phyloP scores from a whole-genome alignment of 2,888 invertebrate genomes.

The Melinopterus prodromus region DNA sequence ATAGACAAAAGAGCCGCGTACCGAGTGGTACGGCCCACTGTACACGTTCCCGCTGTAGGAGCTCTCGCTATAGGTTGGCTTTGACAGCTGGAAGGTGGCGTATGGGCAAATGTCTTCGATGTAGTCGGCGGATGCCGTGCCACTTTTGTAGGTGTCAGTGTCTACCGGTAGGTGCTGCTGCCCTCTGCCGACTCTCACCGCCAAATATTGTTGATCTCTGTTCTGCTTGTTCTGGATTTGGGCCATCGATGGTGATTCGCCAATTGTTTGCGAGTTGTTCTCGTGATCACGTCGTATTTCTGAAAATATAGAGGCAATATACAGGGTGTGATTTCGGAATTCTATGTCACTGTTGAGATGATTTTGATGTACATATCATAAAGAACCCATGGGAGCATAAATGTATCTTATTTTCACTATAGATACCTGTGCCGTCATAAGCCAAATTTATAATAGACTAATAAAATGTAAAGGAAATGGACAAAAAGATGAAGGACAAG shows the following conservation, averaged over 20 bases:
- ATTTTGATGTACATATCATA: too few relatives aligned
- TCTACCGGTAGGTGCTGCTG: slow-evolving; percentile 63
- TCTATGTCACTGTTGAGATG: too few relatives aligned
- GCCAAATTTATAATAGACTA: too few relatives aligned
- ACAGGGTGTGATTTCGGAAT: not conserved
- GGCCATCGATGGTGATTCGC: slow-evolving; percentile 80
- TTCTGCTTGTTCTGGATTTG: slow-evolving; percentile 84
- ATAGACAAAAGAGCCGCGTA: slow-evolving; percentile 87
- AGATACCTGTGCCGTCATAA: too few relatives aligned
- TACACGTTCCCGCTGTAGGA: slow-evolving; percentile 90
- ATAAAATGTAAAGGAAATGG: not conserved
- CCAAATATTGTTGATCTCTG: slow-evolving; percentile 79
- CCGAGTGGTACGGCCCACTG: slow-evolving; percentile 87
- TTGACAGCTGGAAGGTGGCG: slow-evolving; percentile 90
- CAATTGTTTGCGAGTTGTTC: slow-evolving; percentile 65
- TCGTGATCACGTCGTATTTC: slow-evolving; percentile 62
- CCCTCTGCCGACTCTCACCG: slow-evolving; percentile 63
- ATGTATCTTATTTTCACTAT: too few relatives aligned
- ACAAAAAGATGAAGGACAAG: not conserved
- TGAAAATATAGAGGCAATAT: slow-evolving; percentile 45
- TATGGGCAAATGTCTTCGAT: slow-evolving; percentile 94
- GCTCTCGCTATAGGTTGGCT: slow-evolving; percentile 84
- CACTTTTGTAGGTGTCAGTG: slow-evolving; percentile 62
- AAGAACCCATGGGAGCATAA: too few relatives aligned
- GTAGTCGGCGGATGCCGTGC: slow-evolving; percentile 71